Base-by-base conservation (phyloP, 2,888 invertebrate genomes). In the Drosophila subsilvestris region DNA sequence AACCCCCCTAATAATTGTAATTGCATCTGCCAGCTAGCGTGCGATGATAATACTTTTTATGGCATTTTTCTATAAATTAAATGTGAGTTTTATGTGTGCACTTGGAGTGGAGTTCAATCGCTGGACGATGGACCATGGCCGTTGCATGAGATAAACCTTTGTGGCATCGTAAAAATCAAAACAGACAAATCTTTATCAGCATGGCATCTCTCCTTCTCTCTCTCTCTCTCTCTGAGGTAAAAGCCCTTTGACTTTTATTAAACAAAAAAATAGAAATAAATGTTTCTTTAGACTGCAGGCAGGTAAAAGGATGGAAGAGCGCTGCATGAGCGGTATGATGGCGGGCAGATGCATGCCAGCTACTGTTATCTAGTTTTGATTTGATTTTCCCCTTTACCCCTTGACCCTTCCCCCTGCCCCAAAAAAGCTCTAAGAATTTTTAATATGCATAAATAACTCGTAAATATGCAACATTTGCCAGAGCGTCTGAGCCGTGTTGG, bases 361-460 rank as follows among this genome's bases (percentile, higher is more conserved):
- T 86, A 87, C 85, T 87, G 85, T 85, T 86, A 86, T 87, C 87
- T 82, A 78, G 71, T 77, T 80, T 78, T 76, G 80, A 80, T 82
- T 78, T 65, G 78, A 73, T 67, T 48, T 65, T 49, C 43, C 18
- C 14, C 49, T 12, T 50, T 37, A 7, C 2, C 37, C 55, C 27
- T 42, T 54, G 29, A 20, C 25, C 54, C 47, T 4, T 48, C 7
- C 17, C 22, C 17, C 18, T 37, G 10, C 50, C 10, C 29, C 14
- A 25, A 6, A 6, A 25, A 25, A 17, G 32, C 25, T 68, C 68
- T 51, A 72, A 74, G 83, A 80, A 87, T 80, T 88, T 88, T 79
- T 88, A 88, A 88, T 88, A 88, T 88, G 83, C 88, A 88, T 88
- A 88, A 88, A 86, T 86, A 88, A 60, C 88, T 88, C 85, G 88